phyloP scores from a whole-genome alignment of 2,888 invertebrate genomes.

The Rhagonycha fulva region DNA sequence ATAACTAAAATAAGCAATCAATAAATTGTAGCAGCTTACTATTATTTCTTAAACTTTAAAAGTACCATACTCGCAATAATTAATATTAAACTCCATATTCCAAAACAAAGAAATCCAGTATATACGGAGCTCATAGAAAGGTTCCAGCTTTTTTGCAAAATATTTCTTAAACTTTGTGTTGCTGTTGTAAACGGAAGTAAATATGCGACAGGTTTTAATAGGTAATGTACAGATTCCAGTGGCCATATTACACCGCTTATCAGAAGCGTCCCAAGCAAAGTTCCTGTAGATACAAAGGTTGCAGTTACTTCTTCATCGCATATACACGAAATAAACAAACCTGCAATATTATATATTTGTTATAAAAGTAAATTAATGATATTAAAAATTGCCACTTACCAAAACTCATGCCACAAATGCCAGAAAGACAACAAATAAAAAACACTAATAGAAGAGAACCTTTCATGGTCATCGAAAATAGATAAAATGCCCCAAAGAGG shows the following conservation, averaged over 20 bases:
- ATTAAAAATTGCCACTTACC: conserved; percentile 57
- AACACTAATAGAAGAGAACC: conserved; percentile 78
- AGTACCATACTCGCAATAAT: conserved; percentile 73
- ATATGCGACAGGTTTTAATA: conserved; percentile 66
- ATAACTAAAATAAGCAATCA: too few relatives aligned
- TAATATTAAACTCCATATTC: conserved; percentile 79
- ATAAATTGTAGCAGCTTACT: too few relatives aligned
- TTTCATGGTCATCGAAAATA: conserved; percentile 76
- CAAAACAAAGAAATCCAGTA: conserved; percentile 78
- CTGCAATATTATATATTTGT: conserved; percentile 63
- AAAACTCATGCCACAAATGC: conserved; percentile 92
- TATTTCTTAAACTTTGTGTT: conserved; percentile 84
- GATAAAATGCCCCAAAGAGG: conserved; percentile 73
- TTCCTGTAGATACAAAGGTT: conserved; percentile 82
- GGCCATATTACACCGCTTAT: conserved; percentile 94
- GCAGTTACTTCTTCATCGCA: conserved; percentile 84
- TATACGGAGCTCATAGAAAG: conserved; percentile 75
- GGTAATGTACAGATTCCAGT: conserved; percentile 84
- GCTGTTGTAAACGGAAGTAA: conserved; percentile 85
- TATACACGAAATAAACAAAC: conserved; percentile 79
- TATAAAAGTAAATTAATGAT: background rate
- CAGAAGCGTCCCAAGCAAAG: conserved; percentile 83
- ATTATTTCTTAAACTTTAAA: conserved; percentile 77
- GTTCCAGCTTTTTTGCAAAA: conserved; percentile 83
- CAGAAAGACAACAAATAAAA: conserved; percentile 77